phyloP scores from a whole-genome alignment of 1,140 invertebrate species.

The Lasioglossum baleicum region DNA sequence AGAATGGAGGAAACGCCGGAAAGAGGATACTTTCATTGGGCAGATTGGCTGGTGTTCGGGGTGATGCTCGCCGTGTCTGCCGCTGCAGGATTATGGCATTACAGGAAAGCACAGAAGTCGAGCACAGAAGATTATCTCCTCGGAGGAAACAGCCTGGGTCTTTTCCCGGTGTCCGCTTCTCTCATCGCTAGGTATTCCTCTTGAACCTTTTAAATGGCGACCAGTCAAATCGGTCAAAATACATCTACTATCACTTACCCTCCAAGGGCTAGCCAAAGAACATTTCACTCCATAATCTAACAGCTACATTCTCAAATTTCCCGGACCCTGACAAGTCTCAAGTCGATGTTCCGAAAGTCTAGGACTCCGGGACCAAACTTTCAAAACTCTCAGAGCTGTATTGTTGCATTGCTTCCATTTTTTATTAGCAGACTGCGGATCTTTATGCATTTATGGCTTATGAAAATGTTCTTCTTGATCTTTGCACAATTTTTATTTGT shows the following conservation, averaged over 20 bases:
- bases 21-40: constrained; percentile 77
- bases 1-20: constrained; percentile 47
- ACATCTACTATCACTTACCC: background rate
- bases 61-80: constrained; percentile 82
- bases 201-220: constrained; percentile 10
- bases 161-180: constrained; percentile 91
- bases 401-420: too few species aligned
- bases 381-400: too few species aligned
- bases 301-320: too few species aligned
- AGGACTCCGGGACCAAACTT: too few species aligned
- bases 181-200: constrained; percentile 86
- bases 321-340: too few species aligned
- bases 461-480: too few species aligned
- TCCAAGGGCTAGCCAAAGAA: too few species aligned
- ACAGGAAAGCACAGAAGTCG: constrained; percentile 68
- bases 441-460: too few species aligned
- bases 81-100: constrained; percentile 77
- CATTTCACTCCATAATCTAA: too few species aligned
- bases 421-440: too few species aligned
- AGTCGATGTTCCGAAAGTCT: too few species aligned
- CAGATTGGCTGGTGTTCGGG: constrained; percentile 81
- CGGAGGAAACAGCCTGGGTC: constrained; percentile 85
- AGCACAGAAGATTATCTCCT: constrained; percentile 85
- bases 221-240: background rate
- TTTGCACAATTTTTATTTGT: too few species aligned